Evolutionary conservation across 2,797 vertebrate species (phyloP), one percentile per base, ranked within the genome.

Genomic region (Enteromius fasciolatus): DNA sequence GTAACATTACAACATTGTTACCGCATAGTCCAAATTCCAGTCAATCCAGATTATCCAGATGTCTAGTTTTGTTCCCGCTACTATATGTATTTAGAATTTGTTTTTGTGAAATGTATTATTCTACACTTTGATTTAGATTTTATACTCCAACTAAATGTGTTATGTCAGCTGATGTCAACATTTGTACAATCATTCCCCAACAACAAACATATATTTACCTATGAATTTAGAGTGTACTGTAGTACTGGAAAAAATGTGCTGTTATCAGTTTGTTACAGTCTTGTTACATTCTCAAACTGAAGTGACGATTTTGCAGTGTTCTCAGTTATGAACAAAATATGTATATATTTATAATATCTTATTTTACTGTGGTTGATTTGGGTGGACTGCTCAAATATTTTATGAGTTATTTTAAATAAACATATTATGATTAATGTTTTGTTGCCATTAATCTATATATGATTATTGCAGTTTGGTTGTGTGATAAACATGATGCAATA

Each of bases 221-320:
- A 5, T 48, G 18, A 8, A 31, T 17, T 59, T 20, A 41, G 48
- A 41, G 50, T 44, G 33, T 44, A 79, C 23, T 10, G 44, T 20
- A 10, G 12, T 48, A 3, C 67, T 72, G 25, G 15, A 6, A 72
- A 6, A 72, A 9, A 72, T 0, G 8, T 48, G 73, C 10, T 68
- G 20, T n/a, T n/a, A 28, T 75, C n/a, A 28, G 17, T 54, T 79
- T 48, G 33, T 75, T 54, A 50, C 12, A 52, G n/a, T 78, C 61
- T 67, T 67, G 41, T 33, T 81, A 66, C 57, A 6, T 63, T 50
- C 46, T 78, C 33, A 80, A 73, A 39, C 50, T 63, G 54, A 64
- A 41, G 46, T 76, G 33, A 41, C 68, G 46, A 52, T 76, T 61
- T 83, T 77, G 73, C 81, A 83, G 81, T 76, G 81, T 83, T 83